Percentiles rank a stretch among this genome's conserved stretches.
Evolutionary conservation across 2,113 vertebrate genomes (phyloP).

Genomic region (Grantiella picta): DNA sequence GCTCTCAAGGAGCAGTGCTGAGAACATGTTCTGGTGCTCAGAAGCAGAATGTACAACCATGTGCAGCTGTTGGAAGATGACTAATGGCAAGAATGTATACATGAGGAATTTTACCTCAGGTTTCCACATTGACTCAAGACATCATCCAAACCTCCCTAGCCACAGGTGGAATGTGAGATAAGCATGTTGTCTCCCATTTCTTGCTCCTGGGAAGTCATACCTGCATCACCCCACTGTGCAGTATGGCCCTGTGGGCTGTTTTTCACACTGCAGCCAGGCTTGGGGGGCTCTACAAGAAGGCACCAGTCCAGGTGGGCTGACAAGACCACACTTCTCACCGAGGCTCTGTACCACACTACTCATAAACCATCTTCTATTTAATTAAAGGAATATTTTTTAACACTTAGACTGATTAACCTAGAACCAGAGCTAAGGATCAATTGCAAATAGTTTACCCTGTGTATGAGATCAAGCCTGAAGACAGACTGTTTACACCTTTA

Average conservation of each 20-base stretch:
- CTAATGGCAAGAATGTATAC: background rate
- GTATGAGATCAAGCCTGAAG: background rate
- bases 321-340: background rate
- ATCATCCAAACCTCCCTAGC: background rate
- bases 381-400: background rate
- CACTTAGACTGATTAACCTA: background rate
- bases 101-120: background rate
- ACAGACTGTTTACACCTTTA: background rate
- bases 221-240: background rate
- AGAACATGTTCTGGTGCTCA: background rate
- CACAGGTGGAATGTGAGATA: background rate
- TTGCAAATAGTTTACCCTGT: background rate
- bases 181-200: background rate
- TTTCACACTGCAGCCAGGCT: background rate
- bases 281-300: background rate
- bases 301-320: background rate
- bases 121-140: background rate
- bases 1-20: background rate
- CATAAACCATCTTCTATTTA: background rate
- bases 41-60: background rate
- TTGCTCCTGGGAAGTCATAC: background rate
- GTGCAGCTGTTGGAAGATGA: background rate
- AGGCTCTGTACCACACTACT: background rate
- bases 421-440: background rate
- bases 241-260: fast-evolving